Percentiles rank a stretch among this genome's conserved stretches.
Conservation (phyloP, 2,113 vertebrate species). For the Upupa epops region DNA sequence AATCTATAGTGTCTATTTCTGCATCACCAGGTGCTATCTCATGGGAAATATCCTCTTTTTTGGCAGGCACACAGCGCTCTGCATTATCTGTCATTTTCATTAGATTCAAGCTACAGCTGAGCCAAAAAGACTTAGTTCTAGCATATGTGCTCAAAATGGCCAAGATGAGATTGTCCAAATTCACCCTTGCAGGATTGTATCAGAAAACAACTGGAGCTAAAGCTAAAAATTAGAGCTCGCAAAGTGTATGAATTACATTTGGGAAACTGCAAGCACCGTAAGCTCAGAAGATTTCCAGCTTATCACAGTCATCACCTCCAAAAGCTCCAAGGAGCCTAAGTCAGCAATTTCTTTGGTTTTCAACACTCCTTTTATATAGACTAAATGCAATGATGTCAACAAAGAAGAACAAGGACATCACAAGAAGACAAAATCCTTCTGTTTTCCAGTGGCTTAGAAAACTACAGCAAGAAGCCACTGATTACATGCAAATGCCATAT, state of each 20-base stretch:
- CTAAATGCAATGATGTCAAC: constrained; percentile 53
- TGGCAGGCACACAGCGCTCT: constrained; percentile 77
- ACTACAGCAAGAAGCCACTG: constrained; percentile 15
- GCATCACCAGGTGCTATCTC: constrained; percentile 82
- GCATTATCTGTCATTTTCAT: constrained; percentile 86
- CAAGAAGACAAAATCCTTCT: constrained; percentile 62
- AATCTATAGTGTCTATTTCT: constrained; percentile 80
- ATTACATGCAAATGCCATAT: constrained; percentile 44
- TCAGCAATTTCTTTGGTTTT: constrained; percentile 43
- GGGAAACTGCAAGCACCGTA: constrained; percentile 52
- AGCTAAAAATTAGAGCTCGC: constrained; percentile 61
- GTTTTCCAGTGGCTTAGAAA: constrained; percentile 15
- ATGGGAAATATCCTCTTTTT: constrained; percentile 84
- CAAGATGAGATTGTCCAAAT: constrained; percentile 76
- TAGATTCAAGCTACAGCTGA: constrained; percentile 80
- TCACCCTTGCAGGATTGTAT: constrained; percentile 71
- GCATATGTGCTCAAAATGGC: constrained; percentile 80
- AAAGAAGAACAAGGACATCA: constrained; percentile 55
- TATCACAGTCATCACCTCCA: constrained; percentile 53
- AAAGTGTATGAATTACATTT: constrained; percentile 59
- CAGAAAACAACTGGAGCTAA: constrained; percentile 58
- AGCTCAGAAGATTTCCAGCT: constrained; percentile 56
- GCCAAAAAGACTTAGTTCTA: constrained; percentile 81
- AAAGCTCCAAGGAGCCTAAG: constrained; percentile 59
- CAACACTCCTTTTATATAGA: constrained; percentile 11